Evolutionary conservation across 2,888 invertebrate genomes (phyloP), one percentile per base, ranked within the genome.

Genomic region (Harpalus rubripes): DNA sequence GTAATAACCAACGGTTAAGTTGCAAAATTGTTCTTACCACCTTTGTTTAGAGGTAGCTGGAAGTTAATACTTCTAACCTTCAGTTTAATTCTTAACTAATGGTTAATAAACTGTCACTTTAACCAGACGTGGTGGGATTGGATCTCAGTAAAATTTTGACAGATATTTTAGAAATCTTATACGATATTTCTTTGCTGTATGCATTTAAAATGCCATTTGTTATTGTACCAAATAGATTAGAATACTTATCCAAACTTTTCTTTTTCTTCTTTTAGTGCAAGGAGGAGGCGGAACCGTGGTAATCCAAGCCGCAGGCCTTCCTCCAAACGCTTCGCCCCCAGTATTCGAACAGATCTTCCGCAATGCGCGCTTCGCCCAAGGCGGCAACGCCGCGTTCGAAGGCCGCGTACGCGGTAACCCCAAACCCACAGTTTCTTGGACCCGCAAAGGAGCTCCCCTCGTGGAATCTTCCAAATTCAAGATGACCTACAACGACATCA

Each of bases 291-390:
- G 90, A 90, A 88, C 91, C 12, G 80, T 85, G 85, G 44, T 85
- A 16, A 68, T 85, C 52, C 85, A 85, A 32, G 6, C 76, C 16
- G 86, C 91, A 86, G 91, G 92, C 78, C 93, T 93, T 88, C 93
- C 94, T 90, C 95, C 96, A 86, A 95, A 96, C 88, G 96, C 96
- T 87, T 96, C 97, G 87, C 98, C 98, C 85, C 98, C 98, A 87
- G 96, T 98, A 88, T 98, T 98, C 92, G 98, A 98, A 92, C 97
- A 98, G 92, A 97, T 98, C 90, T 98, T 98, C 91, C 96, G 96
- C 92, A 98, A 98, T 92, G 97, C 98, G 87, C 95, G 98, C 90
- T 98, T 98, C 91, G 98, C 98, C 86, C 98, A 98, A 93, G 98
- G 98, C 87, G 98, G 97, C 80, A 96, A 97, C 90, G 98, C 98